Evolutionary conservation across 2,888 invertebrate genomes (phyloP).

Genomic region (Vanessa cardui): DNA sequence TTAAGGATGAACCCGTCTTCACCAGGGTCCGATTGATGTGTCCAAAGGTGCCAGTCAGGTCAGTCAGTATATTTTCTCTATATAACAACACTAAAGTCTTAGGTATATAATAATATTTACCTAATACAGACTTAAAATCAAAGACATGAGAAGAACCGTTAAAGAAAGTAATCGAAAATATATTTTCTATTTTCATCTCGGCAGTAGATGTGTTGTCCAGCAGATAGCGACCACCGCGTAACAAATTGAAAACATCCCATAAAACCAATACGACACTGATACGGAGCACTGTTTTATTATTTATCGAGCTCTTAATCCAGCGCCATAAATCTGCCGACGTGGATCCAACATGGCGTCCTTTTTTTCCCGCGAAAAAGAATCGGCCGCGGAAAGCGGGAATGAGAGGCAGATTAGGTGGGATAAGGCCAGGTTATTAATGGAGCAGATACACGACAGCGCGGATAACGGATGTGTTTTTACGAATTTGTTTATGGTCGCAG

Average conservation of each 20-base stretch:
- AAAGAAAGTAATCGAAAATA: too few relatives aligned
- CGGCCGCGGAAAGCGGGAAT: slow-evolving; percentile 79
- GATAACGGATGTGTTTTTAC: slow-evolving; percentile 68
- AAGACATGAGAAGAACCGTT: too few relatives aligned
- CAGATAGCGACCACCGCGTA: slow-evolving; percentile 43
- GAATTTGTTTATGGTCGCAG: slow-evolving; percentile 37
- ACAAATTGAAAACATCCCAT: slow-evolving; percentile 72
- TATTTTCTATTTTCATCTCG: too few relatives aligned
- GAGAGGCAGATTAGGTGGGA: slow-evolving; percentile 78
- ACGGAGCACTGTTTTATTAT: slow-evolving; percentile 61
- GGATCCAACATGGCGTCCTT: slow-evolving; percentile 55
- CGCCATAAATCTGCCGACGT: slow-evolving; percentile 75
- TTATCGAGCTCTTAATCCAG: slow-evolving; percentile 68
- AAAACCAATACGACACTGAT: slow-evolving; percentile 53
- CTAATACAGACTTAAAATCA: too few relatives aligned
- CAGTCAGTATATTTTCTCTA: too few relatives aligned
- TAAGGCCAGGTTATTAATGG: slow-evolving; percentile 80
- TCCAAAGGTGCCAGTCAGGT: too few relatives aligned
- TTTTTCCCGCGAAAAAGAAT: slow-evolving; percentile 72
- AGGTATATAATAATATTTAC: too few relatives aligned
- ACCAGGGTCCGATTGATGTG: too few relatives aligned
- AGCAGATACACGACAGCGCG: slow-evolving; percentile 71
- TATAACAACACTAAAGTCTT: too few relatives aligned
- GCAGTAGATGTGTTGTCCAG: background rate
- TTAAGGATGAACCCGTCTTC: too few relatives aligned